These are phyloP conservation scores for Netelia virgata DNA, from an alignment of 2,888 invertebrate species.

Conservation along the genomic window DNA sequence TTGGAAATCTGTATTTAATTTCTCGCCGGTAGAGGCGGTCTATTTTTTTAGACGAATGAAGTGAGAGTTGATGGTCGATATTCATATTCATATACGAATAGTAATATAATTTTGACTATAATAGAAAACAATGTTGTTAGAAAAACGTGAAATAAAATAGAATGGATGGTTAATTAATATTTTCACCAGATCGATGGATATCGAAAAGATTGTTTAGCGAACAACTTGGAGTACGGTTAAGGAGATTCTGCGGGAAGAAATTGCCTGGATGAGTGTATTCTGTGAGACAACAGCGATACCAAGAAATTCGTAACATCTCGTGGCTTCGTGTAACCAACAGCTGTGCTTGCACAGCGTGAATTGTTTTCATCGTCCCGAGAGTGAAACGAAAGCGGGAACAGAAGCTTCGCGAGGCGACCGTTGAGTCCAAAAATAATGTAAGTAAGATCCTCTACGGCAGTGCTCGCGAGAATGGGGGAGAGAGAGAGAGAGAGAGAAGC, in stretches of 20 bases:
- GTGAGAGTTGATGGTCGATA: no score
- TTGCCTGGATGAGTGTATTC: neutral
- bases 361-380: conserved; percentile 57
- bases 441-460: conserved; percentile 43
- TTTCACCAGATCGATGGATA: neutral
- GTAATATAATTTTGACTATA: no score
- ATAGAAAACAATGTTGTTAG: no score
- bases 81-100: no score
- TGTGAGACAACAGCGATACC: neutral
- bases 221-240: neutral
- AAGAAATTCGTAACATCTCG: conserved; percentile 20
- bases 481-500: conserved; percentile 24
- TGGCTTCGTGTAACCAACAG: conserved; percentile 20
- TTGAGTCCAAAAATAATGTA: conserved; percentile 64
- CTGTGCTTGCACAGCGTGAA: conserved; percentile 41
- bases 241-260: neutral
- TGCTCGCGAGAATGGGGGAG: neutral
- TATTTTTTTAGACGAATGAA: no score
- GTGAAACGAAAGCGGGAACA: conserved; percentile 55
- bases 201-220: neutral
- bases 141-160: no score
- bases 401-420: conserved; percentile 48
- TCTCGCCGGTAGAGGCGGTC: no score
- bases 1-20: no score
- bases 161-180: neutral